Conservation (phyloP, 2,797 vertebrate genomes). For the Enteromius unitaeniatus region DNA sequence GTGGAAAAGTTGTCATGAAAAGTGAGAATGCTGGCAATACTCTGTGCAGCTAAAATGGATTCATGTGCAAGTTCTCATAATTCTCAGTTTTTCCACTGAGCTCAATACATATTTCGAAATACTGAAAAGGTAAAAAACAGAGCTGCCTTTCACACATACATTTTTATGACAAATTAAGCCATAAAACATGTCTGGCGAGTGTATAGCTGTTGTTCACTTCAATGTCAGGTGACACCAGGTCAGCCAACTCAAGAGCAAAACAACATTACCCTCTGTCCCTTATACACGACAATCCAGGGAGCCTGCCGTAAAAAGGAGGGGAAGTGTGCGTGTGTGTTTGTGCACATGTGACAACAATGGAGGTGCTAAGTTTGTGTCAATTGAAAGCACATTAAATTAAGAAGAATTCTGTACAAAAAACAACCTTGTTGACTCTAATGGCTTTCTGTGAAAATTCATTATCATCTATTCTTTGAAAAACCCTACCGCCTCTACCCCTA, state of each 20-base stretch:
- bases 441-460: conserved; percentile 37
- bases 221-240: conserved; percentile 47
- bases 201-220: conserved; percentile 16
- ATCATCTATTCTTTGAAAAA: conserved; percentile 20
- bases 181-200: background rate
- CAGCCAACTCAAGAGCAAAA: conserved; percentile 41
- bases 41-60: conserved; percentile 19
- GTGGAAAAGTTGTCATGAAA: background rate
- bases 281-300: conserved; percentile 24
- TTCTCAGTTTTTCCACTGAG: conserved; percentile 29
- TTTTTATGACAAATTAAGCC: background rate
- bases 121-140: background rate
- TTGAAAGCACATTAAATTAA: conserved; percentile 3
- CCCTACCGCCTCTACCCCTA: conserved; percentile 17
- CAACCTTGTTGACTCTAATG: conserved; percentile 37
- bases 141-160: background rate
- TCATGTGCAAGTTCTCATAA: conserved; percentile 20
- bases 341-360: background rate
- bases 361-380: background rate
- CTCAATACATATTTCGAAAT: background rate
- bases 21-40: background rate
- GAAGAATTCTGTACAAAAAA: conserved; percentile 27
- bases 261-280: conserved; percentile 43
- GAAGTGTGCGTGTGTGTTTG: background rate
- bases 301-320: conserved; percentile 47